Percentiles rank a stretch among this genome's conserved stretches.
Evolutionary conservation across 2,888 invertebrate genomes (phyloP).

Genomic region (Drosophila conformis): DNA sequence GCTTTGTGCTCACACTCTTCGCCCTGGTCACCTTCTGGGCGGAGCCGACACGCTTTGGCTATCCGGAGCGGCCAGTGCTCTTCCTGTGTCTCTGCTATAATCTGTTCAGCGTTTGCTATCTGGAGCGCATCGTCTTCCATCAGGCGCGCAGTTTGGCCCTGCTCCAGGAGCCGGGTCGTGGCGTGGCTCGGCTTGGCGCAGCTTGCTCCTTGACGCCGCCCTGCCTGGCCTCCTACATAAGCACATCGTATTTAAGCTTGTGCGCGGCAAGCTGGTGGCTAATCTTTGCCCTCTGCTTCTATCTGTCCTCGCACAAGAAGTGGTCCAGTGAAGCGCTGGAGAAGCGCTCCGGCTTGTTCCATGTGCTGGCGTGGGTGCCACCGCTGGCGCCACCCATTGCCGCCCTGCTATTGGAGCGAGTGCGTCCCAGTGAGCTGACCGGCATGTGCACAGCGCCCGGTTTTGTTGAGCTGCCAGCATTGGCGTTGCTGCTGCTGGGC

Average conservation of each 20-base stretch:
- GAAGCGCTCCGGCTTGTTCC: slow-evolving; percentile 93
- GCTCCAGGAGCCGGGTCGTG: slow-evolving; percentile 84
- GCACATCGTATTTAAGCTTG: slow-evolving; percentile 91
- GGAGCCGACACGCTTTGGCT: slow-evolving; percentile 94
- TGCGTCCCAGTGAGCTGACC: slow-evolving; percentile 92
- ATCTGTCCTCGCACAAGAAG: slow-evolving; percentile 94
- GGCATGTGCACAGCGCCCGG: slow-evolving; percentile 90
- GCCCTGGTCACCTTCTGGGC: slow-evolving; percentile 94
- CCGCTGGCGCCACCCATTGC: slow-evolving; percentile 94
- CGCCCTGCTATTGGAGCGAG: slow-evolving; percentile 91
- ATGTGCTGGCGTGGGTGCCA: slow-evolving; percentile 94
- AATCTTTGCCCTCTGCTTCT: slow-evolving; percentile 94
- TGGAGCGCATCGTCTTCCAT: slow-evolving; percentile 88
- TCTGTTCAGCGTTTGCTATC: slow-evolving; percentile 91
- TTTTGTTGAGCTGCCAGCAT: slow-evolving; percentile 83
- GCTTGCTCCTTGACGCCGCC: slow-evolving; percentile 86
- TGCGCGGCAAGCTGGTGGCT: slow-evolving; percentile 95
- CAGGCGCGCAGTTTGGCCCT: slow-evolving; percentile 79
- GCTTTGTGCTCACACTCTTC: slow-evolving; percentile 93
- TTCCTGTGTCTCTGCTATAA: slow-evolving; percentile 95
- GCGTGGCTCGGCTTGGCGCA: slow-evolving; percentile 36
- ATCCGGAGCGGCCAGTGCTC: slow-evolving; percentile 96
- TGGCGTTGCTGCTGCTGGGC: slow-evolving; percentile 79
- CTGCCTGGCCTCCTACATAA: slow-evolving; percentile 91
- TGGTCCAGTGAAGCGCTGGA: slow-evolving; percentile 97